Base-by-base conservation (phyloP, 2,888 invertebrate species). In the Helleia helle region DNA sequence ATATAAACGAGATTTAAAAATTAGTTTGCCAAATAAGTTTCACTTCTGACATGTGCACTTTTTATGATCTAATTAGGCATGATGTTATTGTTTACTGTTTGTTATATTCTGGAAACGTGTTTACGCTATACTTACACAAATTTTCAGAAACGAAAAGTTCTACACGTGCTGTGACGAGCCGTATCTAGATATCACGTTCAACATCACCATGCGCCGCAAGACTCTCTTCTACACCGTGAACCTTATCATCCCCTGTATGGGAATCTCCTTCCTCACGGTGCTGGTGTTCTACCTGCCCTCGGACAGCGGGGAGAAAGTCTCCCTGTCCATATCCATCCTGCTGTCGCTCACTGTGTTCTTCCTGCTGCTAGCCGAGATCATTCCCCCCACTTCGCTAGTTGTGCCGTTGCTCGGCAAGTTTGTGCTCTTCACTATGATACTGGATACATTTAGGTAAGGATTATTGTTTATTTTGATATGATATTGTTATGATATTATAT, bases 251-350 rank as follows among this genome's bases (percentile, higher is more conserved):
- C 97, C 96, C 49, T 97, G 97, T 76, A 95, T 97, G 91, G 96
- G 96, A 54, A 97, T 97, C 76, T 96, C 96, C 57, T 96, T 96
- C 81, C 91, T 98, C 68, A 97, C 97, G 56, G 95, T 97, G 62
- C 90, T 98, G 66, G 97, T 97, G 64, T 98, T 97, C 89, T 97
- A 97, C 84, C 87, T 98, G 74, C 98, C 97, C 54, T 96, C 96
- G 52, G 97, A 98, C 87, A 95, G 95, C 76, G 97, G 98, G 62
- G 98, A 99, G 87, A 98, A 98, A 87, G 97, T 99, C 81, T 96
- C 97, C 74, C 90, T 99, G 71, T 97, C 97, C 65, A 95, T 96
- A 83, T 95, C 95, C 67, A 96, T 96, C 83, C 88, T 96, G 71
- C 91, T 96, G 75, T 96, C 96, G 69, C 90, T 96, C 76, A 96